These are phyloP conservation scores for Epizoanthus scotinus DNA, from an alignment of 92 coral and sea anemone genomes.

Conservation along the genomic window DNA sequence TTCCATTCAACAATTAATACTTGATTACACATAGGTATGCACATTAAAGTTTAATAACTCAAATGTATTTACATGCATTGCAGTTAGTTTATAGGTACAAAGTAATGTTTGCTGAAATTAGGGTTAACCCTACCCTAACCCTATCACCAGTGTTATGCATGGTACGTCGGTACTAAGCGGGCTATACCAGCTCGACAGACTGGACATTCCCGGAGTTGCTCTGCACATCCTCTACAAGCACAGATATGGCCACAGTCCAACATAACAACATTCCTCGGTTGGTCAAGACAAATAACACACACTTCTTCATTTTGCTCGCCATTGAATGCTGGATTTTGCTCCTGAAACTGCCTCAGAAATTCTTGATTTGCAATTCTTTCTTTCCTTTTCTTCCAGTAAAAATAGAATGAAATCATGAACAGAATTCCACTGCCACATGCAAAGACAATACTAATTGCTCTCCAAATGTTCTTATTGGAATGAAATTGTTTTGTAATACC, in stretches of 20 bases:
- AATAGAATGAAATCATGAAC: constrained; percentile 69
- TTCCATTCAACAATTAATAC: no score
- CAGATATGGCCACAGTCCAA: constrained; percentile 98
- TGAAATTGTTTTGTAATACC: constrained; percentile 71
- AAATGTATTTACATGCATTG: no score
- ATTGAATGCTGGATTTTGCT: constrained; percentile 37
- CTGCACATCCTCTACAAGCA: constrained; percentile 75
- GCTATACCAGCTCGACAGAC: constrained; percentile 81
- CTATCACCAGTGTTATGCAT: constrained; percentile 15
- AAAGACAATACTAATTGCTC: constrained; percentile 67
- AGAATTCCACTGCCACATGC: constrained; percentile 83
- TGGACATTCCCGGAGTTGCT: constrained; percentile 82
- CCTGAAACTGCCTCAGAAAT: constrained; percentile 49
- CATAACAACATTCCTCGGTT: constrained; percentile 91
- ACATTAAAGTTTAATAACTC: no score
- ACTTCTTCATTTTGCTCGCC: constrained; percentile 53
- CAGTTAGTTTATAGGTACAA: no score
- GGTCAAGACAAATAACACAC: constrained; percentile 90
- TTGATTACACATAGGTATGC: no score
- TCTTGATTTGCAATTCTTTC: constrained; percentile 52
- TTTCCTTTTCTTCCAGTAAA: constrained; percentile 66
- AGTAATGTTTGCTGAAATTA: no score
- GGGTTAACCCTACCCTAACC: no score
- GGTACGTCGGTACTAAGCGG: constrained; percentile 80
- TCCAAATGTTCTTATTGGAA: constrained; percentile 71